Evolutionary conservation across 2,888 invertebrate genomes (phyloP).

Genomic region (Parnassius smintheus): DNA sequence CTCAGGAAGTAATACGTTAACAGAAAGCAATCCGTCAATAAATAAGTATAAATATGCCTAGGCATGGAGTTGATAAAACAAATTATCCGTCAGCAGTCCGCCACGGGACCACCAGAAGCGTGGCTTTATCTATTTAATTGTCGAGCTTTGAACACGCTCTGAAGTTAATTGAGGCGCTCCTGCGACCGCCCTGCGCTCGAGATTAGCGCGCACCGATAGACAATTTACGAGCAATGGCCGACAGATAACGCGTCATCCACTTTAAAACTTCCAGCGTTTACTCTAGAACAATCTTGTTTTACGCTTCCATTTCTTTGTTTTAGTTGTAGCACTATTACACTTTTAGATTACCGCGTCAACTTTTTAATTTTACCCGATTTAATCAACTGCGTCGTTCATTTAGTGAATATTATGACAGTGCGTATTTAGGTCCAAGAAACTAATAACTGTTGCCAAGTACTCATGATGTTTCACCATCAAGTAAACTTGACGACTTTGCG

Average conservation of each 20-base stretch:
- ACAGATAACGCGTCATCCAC: slow-evolving; percentile 31
- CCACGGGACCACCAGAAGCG: slow-evolving; percentile 66
- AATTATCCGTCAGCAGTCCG: slow-evolving; percentile 13
- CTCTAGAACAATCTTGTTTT: background rate
- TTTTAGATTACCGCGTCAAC: too few species aligned
- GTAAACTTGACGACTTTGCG: too few species aligned
- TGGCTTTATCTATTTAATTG: slow-evolving; percentile 70
- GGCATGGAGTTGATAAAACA: slow-evolving; percentile 23
- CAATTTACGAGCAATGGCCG: slow-evolving; percentile 51
- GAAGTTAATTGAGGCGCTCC: slow-evolving; percentile 69
- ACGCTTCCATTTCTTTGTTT: slow-evolving; percentile 1
- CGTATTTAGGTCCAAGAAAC: too few species aligned
- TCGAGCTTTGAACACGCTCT: slow-evolving; percentile 64
- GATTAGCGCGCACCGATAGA: slow-evolving; percentile 58
- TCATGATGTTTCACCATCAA: too few species aligned
- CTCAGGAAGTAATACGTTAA: slow-evolving; percentile 1
- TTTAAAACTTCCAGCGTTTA: slow-evolving; percentile 7
- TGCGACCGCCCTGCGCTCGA: slow-evolving; percentile 40
- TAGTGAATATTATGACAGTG: too few species aligned
- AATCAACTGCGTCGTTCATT: too few species aligned
- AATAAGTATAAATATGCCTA: slow-evolving; percentile 12
- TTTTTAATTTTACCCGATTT: too few species aligned
- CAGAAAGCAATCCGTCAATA: slow-evolving; percentile 19
- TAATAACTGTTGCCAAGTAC: too few species aligned
- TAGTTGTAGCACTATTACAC: too few species aligned